These are phyloP conservation scores for Brevimyrus niger DNA, from an alignment of 2,113 vertebrate genomes.

Conservation along the genomic window DNA sequence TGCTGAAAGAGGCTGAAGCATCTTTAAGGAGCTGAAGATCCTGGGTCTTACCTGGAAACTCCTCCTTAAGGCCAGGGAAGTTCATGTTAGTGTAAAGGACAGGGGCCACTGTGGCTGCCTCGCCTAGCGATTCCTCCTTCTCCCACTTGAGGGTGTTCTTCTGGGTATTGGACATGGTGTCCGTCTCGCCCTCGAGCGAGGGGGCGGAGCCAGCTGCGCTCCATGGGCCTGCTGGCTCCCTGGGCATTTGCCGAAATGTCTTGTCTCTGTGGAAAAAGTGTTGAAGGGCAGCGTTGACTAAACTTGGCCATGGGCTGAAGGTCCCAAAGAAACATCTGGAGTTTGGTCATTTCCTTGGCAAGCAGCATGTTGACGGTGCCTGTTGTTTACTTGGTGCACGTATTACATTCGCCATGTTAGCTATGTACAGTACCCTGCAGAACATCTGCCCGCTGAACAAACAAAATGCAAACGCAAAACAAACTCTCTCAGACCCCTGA, in stretches of 20 bases:
- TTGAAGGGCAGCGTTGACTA: neutral
- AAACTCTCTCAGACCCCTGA: neutral
- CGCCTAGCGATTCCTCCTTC: conserved; percentile 87
- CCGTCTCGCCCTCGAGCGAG: conserved; percentile 69
- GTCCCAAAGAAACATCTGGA: neutral
- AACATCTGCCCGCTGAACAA: neutral
- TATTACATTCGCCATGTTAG: neutral
- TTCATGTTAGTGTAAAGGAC: conserved; percentile 95
- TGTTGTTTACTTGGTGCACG: neutral
- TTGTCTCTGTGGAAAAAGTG: conserved; percentile 61
- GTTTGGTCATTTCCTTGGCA: neutral
- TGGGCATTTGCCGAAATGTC: conserved; percentile 61
- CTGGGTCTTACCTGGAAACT: conserved; percentile 74
- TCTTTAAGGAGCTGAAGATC: neutral
- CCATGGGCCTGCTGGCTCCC: conserved; percentile 62
- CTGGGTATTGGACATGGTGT: conserved; percentile 82
- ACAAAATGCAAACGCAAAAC: neutral
- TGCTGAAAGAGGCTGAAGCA: neutral
- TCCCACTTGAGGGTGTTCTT: conserved; percentile 93
- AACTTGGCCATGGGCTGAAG: neutral
- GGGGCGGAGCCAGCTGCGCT: conserved; percentile 9
- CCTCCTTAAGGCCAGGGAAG: conserved; percentile 81
- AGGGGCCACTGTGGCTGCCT: conserved; percentile 88
- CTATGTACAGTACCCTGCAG: neutral
- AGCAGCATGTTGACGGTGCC: neutral